Percentiles rank a stretch among this genome's conserved stretches.
phyloP scores from a whole-genome alignment of 1,140 invertebrate genomes.

The Solenopsis fugax region DNA sequence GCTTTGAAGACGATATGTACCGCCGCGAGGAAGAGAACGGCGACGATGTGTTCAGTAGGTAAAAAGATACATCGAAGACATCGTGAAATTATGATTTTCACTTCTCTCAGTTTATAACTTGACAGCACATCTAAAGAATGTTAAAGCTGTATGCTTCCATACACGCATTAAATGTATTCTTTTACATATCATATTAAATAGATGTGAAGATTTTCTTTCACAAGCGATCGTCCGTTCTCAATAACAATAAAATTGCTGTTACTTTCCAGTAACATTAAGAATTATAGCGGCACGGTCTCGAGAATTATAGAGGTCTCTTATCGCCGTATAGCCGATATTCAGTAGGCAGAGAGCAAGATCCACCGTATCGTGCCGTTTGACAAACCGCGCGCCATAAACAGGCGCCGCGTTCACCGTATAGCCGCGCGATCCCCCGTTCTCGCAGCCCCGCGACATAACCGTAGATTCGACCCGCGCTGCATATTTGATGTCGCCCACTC shows the following conservation, averaged over 20 bases:
- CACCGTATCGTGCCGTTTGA: slow-evolving; percentile 79
- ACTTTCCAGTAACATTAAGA: not conserved
- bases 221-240: not conserved
- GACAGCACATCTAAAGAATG: not conserved
- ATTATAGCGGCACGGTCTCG: slow-evolving; percentile 12
- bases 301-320: slow-evolving; percentile 37
- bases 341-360: not conserved
- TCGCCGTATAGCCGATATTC: slow-evolving; percentile 26
- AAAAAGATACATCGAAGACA: slow-evolving; percentile 18
- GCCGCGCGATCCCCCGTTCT: slow-evolving; percentile 22
- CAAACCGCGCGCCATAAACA: slow-evolving; percentile 83
- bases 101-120: slow-evolving; percentile 16
- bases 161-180: not conserved
- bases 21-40: slow-evolving; percentile 46
- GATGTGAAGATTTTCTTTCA: not conserved
- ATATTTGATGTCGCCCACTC: slow-evolving; percentile 86
- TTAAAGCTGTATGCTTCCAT: not conserved
- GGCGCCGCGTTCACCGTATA: slow-evolving; percentile 57
- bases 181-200: not conserved
- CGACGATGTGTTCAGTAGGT: not conserved
- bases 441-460: slow-evolving; percentile 82
- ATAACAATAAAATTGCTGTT: slow-evolving; percentile 5
- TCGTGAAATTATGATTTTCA: slow-evolving; percentile 38
- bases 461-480: slow-evolving; percentile 85
- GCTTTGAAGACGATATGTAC: slow-evolving; percentile 37